phyloP scores from a whole-genome alignment of 2,797 vertebrate genomes.

The Halcyon badia region DNA sequence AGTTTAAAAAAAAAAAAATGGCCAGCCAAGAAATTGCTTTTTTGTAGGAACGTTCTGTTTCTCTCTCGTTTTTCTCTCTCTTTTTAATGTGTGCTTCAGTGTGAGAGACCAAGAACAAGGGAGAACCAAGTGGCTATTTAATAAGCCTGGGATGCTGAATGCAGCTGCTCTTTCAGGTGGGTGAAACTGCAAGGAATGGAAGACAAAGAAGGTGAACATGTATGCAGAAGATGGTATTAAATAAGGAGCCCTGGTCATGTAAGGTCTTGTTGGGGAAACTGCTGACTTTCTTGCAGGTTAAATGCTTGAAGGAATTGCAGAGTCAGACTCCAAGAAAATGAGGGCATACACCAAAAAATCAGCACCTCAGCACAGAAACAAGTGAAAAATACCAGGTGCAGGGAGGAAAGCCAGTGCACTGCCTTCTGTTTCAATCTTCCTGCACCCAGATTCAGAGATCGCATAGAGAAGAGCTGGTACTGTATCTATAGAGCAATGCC shows the following conservation, averaged over 20 bases:
- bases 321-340: conserved; percentile 27
- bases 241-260: not conserved
- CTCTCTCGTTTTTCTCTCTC: not conserved
- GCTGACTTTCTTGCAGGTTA: conserved; percentile 39
- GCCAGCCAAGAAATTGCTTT: conserved; percentile 72
- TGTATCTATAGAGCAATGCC: not conserved
- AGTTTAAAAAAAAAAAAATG: conserved; percentile 49
- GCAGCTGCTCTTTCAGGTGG: not conserved
- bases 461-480: not conserved
- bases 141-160: not conserved
- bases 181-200: not conserved
- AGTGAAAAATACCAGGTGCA: conserved; percentile 17
- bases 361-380: not conserved
- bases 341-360: conserved; percentile 5
- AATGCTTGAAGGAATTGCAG: conserved; percentile 23
- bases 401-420: not conserved
- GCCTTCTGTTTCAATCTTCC: not conserved
- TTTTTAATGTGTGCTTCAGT: not conserved
- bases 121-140: not conserved
- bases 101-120: conserved; percentile 12
- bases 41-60: conserved; percentile 63
- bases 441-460: not conserved
- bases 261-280: conserved; percentile 47
- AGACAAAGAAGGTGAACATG: not conserved
- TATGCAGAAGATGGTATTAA: not conserved